phyloP scores from a whole-genome alignment of 2,113 vertebrate genomes.

The Spermophilus dauricus region DNA sequence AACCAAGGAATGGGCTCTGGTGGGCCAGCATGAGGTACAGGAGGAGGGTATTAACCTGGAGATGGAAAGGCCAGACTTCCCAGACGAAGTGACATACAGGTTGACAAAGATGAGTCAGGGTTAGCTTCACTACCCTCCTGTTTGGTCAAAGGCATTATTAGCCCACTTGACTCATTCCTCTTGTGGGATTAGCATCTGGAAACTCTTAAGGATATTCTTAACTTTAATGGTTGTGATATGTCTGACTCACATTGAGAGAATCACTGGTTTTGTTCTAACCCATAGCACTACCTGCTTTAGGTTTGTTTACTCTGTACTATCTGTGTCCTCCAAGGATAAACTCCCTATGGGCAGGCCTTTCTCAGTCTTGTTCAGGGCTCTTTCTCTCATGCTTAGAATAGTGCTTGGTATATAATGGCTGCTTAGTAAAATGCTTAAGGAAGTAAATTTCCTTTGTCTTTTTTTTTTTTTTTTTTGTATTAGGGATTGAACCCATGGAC shows the following conservation, averaged over 20 bases:
- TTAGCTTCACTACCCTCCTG: not conserved
- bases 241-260: not conserved
- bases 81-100: not conserved
- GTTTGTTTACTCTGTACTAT: not conserved
- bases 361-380: not conserved
- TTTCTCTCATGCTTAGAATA: not conserved
- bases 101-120: not conserved
- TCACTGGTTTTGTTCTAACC: not conserved
- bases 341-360: not conserved
- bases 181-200: not conserved
- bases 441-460: not conserved
- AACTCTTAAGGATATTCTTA: not conserved
- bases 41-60: not conserved
- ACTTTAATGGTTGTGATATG: not conserved
- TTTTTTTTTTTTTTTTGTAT: too few relatives aligned
- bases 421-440: not conserved
- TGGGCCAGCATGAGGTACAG: not conserved
- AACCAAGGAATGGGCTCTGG: not conserved
- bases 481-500: too few relatives aligned
- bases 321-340: not conserved
- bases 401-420: not conserved
- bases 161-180: not conserved
- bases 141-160: not conserved
- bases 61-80: not conserved
- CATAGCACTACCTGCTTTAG: not conserved